phyloP scores from a whole-genome alignment of 2,797 vertebrate genomes.

The Acanthornis magna region DNA sequence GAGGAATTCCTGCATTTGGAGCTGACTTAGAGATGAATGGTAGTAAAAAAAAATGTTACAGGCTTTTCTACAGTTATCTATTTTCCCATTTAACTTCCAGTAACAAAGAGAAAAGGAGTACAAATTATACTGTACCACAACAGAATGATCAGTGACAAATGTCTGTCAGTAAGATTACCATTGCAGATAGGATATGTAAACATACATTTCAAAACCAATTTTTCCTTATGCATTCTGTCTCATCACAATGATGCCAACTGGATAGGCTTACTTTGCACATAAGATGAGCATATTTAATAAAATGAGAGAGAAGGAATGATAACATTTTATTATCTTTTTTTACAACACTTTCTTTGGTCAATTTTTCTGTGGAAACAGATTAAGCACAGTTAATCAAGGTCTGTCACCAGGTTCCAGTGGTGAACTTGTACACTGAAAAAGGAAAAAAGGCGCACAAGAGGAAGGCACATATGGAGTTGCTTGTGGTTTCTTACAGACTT shows the following conservation, averaged over 20 bases:
- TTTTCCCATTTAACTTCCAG: not conserved
- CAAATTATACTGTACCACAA: not conserved
- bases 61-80: not conserved
- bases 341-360: not conserved
- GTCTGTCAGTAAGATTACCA: slow-evolving; percentile 2
- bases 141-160: slow-evolving; percentile 27
- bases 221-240: slow-evolving; percentile 23
- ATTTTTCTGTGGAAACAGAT: not conserved
- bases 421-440: not conserved
- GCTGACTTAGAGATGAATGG: not conserved
- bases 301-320: not conserved
- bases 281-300: slow-evolving; percentile 2
- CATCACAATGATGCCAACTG: not conserved
- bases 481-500: not conserved
- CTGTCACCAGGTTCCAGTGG: not conserved
- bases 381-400: not conserved
- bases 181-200: slow-evolving; percentile 24
- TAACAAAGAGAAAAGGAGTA: slow-evolving; percentile 4
- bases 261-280: not conserved
- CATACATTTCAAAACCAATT: not conserved
- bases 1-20: not conserved
- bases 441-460: not conserved
- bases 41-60: not conserved
- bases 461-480: not conserved
- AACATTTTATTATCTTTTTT: not conserved